phyloP scores from a whole-genome alignment of 2,888 invertebrate species.

The Cremastinae sp. region DNA sequence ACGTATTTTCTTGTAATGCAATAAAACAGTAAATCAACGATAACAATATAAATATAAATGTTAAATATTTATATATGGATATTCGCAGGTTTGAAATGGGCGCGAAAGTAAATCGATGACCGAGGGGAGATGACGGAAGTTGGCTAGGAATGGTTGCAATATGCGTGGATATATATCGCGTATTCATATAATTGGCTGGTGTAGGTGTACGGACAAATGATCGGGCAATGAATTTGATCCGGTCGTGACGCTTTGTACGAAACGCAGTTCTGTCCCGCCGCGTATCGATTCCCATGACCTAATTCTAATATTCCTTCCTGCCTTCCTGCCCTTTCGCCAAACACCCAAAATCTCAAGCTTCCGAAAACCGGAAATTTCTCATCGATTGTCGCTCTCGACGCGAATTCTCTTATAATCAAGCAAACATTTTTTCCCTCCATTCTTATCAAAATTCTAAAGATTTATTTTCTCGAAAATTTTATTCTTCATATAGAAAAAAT shows the following conservation, averaged over 20 bases:
- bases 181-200: no score
- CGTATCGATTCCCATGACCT: slow-evolving; percentile 61
- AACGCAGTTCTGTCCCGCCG: slow-evolving; percentile 49
- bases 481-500: no score
- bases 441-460: no score
- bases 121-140: slow-evolving; percentile 8
- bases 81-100: no score
- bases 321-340: slow-evolving; percentile 9
- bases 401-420: no score
- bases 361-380: slow-evolving; percentile 1
- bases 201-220: not conserved
- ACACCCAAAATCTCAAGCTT: slow-evolving; percentile 21
- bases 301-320: slow-evolving; percentile 39
- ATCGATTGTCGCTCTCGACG: not conserved
- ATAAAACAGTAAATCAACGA: slow-evolving; percentile 1
- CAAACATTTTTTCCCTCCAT: no score
- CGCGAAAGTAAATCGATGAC: slow-evolving; percentile 31
- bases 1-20: no score
- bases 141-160: slow-evolving; percentile 15
- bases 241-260: slow-evolving; percentile 41
- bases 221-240: slow-evolving; percentile 42
- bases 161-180: slow-evolving; percentile 2
- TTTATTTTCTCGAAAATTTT: no score
- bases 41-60: not conserved
- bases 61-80: slow-evolving; percentile 5